A percentile compares a stretch with the other conserved stretches of the same genome.
Conservation (phyloP, 2,113 vertebrate genomes). For the Percina caprodes region DNA sequence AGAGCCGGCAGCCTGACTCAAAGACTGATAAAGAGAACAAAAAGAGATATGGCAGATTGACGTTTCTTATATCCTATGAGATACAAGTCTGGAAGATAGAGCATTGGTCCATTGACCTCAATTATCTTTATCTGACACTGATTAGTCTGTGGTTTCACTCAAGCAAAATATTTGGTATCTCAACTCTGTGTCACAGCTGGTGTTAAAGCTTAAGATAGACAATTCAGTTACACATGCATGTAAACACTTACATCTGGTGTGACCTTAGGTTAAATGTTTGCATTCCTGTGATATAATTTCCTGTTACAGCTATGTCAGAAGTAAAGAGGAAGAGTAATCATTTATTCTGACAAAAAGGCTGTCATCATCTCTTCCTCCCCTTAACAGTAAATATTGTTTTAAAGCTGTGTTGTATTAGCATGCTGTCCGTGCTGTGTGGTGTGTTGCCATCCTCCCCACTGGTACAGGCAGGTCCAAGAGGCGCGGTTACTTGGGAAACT, state of each 20-base stretch:
- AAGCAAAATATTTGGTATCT: background rate
- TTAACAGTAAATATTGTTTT: background rate
- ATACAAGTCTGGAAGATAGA: constrained; percentile 7
- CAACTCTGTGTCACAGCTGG: background rate
- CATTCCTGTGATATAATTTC: background rate
- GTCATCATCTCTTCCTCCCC: background rate
- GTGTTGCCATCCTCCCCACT: constrained; percentile 54
- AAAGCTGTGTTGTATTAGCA: constrained; percentile 57
- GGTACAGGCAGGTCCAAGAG: constrained; percentile 53
- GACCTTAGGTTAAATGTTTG: background rate
- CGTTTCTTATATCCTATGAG: background rate
- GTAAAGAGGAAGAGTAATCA: background rate
- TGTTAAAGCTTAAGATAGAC: background rate
- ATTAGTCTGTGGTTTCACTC: background rate
- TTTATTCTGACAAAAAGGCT: background rate
- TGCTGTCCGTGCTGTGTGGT: constrained; percentile 55
- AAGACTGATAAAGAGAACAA: constrained; percentile 28
- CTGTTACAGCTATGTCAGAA: background rate
- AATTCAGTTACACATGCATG: background rate
- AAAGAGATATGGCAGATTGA: constrained; percentile 6
- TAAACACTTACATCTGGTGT: background rate
- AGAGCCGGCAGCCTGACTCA: background rate
- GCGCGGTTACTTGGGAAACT: constrained; percentile 80
- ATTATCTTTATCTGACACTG: constrained; percentile 10
- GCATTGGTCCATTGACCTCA: background rate